phyloP scores from a whole-genome alignment of 2,888 invertebrate genomes.

The Cephus sareptanus region DNA sequence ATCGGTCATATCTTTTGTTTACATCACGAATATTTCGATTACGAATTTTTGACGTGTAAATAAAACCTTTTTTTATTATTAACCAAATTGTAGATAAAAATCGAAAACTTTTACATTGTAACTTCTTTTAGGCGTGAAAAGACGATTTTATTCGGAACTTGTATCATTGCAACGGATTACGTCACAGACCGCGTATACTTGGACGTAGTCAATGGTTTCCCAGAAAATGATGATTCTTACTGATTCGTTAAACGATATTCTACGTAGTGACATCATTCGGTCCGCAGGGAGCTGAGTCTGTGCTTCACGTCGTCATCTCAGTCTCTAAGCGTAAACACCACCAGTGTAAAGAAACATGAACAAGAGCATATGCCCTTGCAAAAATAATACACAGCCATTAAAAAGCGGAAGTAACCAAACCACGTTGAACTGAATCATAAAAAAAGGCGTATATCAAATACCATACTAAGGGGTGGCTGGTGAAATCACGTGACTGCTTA shows the following conservation, averaged over 20 bases:
- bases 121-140: not conserved
- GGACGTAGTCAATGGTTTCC: not conserved
- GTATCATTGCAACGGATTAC: not conserved
- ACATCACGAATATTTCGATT: not conserved
- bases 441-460: not conserved
- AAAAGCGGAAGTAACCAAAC: not conserved
- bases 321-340: not conserved
- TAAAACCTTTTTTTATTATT: too few species aligned
- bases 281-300: not conserved
- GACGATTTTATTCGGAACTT: not conserved
- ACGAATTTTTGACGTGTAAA: too few species aligned
- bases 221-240: not conserved
- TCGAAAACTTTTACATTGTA: not conserved
- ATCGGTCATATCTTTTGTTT: not conserved
- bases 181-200: not conserved
- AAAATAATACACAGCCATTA: not conserved
- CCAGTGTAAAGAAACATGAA: not conserved
- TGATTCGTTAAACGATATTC: not conserved
- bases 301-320: not conserved
- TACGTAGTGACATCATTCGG: not conserved
- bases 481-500: not conserved
- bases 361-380: not conserved
- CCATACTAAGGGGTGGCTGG: not conserved
- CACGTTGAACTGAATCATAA: not conserved
- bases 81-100: too few species aligned